Evolutionary conservation across 1,140 invertebrate genomes (phyloP), one percentile per base, ranked within the genome.

Genomic region (Pantala flavescens): DNA sequence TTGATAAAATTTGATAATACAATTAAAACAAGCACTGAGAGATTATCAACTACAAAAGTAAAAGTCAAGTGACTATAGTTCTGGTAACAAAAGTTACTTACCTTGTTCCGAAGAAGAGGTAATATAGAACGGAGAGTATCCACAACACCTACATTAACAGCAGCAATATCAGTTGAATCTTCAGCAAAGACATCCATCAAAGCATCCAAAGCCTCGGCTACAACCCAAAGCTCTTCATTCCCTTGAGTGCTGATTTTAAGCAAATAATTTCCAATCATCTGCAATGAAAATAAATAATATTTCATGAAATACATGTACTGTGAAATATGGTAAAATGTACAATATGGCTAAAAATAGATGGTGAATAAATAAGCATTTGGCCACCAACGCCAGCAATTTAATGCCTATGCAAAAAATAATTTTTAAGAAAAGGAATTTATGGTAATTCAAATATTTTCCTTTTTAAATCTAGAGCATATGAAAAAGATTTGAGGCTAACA

Each of bases 161-260:
- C 87, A 75, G 91, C 82, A 36, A 79, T 76, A 80, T 93, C 88
- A 71, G 89, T 88, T 70, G 90, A 87, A 80, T 93, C 91, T 81
- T 92, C 90, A 1, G 89, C 86, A 82, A 90, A 93, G 63, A 93
- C 85, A 81, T 93, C 92, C 82, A 93, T 90, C 72, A 93, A 78
- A 16, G 88, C 87, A 80, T 93, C 91, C 19, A 93, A 80, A 21
- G 89, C 86, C 82, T 93, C 92, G 24, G 91, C 90, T 16, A 88
- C 82, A 0, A 91, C 85, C 88, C 89, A 90, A 5, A 90, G 84
- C 77, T 89, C 86, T 76, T 87, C 88, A 72, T 84, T 82, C 75
- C 82, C 81, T 78, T 84, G 83, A 79, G 84, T 80, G 5, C 87
- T 83, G 24, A 88, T 75, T 78, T 88, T 82, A 77, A 87, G 87